phyloP scores from a whole-genome alignment of 2,888 invertebrate genomes.

The Podabrus alpinus region DNA sequence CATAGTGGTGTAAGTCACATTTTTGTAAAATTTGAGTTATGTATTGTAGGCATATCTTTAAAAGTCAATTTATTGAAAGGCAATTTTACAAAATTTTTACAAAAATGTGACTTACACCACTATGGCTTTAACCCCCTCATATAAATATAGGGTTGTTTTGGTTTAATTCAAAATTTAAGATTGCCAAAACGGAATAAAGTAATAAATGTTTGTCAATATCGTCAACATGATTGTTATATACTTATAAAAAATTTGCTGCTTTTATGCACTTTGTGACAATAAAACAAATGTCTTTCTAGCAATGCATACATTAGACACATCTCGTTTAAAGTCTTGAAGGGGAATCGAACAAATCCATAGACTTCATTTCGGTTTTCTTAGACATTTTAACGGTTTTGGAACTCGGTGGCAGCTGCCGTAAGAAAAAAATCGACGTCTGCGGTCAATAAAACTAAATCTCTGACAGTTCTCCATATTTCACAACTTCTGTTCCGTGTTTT shows the following conservation, averaged over 20 bases:
- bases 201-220: neutral
- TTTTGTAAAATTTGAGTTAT: too few species aligned
- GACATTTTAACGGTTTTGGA: constrained; percentile 48
- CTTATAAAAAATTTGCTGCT: constrained; percentile 6
- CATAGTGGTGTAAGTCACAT: too few species aligned
- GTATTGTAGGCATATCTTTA: too few species aligned
- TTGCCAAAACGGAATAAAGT: neutral
- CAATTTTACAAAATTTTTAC: too few species aligned
- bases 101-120: too few species aligned
- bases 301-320: constrained; percentile 48
- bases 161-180: neutral
- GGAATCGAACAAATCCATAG: constrained; percentile 32
- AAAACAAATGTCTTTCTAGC: constrained; percentile 17
- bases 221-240: neutral
- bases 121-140: too few species aligned
- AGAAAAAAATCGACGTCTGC: constrained; percentile 51
- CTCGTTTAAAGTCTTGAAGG: constrained; percentile 48
- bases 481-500: constrained; percentile 40
- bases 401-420: constrained; percentile 29
- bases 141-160: neutral
- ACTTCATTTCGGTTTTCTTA: constrained; percentile 39
- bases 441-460: constrained; percentile 55
- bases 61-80: too few species aligned
- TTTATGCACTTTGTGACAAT: constrained; percentile 14
- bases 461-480: constrained; percentile 50